Percentiles rank a stretch among this genome's conserved stretches.
Evolutionary conservation across 1,140 invertebrate species (phyloP).

Genomic region (Leguminivora glycinivorella): DNA sequence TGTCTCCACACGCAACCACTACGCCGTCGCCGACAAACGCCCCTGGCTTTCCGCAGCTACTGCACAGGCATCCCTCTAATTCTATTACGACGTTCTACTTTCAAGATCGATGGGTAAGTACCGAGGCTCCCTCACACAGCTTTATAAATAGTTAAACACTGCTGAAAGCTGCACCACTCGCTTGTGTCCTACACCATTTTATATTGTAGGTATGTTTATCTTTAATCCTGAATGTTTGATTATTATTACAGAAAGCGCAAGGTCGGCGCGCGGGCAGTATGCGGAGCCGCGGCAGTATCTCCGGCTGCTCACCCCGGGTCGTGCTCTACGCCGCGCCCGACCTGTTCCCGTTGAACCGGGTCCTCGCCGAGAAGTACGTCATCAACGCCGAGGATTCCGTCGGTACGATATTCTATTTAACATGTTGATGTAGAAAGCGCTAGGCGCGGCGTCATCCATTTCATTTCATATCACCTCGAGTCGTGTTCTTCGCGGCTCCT

Average conservation of each 20-base stretch:
- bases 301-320: constrained; percentile 64
- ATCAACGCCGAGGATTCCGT: constrained; percentile 80
- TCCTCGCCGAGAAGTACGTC: constrained; percentile 91
- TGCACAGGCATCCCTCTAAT: constrained; percentile 71
- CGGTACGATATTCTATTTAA: constrained; percentile 22
- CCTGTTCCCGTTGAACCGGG: constrained; percentile 88
- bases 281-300: constrained; percentile 69
- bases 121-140: neutral
- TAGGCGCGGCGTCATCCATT: too few species aligned
- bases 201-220: too few species aligned
- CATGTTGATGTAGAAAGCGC: too few species aligned
- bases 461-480: too few species aligned
- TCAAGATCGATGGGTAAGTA: constrained; percentile 83
- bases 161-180: neutral
- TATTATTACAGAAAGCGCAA: constrained; percentile 79
- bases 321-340: constrained; percentile 89
- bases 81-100: constrained; percentile 88
- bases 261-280: constrained; percentile 74
- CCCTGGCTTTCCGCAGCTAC: constrained; percentile 65
- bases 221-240: too few species aligned
- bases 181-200: neutral
- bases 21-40: constrained; percentile 76
- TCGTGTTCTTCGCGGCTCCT: neutral
- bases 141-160: neutral
- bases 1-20: constrained; percentile 78